phyloP scores from a whole-genome alignment of 2,888 invertebrate genomes.

The Cantharis rufa region DNA sequence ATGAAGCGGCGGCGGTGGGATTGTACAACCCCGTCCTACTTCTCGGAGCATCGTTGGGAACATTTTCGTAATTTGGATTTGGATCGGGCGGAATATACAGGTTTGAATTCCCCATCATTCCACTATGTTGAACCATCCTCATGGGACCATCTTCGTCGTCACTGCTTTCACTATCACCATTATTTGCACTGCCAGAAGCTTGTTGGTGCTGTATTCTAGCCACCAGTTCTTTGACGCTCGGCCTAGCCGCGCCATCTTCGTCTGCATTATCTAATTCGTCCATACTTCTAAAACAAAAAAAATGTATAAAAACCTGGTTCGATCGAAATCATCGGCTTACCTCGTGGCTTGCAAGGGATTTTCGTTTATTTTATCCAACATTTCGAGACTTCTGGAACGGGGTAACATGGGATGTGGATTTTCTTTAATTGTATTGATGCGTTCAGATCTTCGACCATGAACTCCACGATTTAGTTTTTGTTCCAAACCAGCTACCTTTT shows the following conservation, averaged over 20 bases:
- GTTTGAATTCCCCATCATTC: slow-evolving; percentile 62
- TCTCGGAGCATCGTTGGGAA: slow-evolving; percentile 45
- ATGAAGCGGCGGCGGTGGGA: slow-evolving; percentile 57
- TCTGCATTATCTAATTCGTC: slow-evolving; percentile 50
- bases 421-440: slow-evolving; percentile 59
- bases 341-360: slow-evolving; percentile 47
- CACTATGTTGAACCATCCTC: slow-evolving; percentile 53
- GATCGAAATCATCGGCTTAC: slow-evolving; percentile 31
- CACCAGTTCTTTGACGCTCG: slow-evolving; percentile 67
- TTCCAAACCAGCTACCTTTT: slow-evolving; percentile 78
- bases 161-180: slow-evolving; percentile 53
- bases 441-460: slow-evolving; percentile 63
- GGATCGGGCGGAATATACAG: slow-evolving; percentile 42
- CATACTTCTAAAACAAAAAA: slow-evolving; percentile 49
- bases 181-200: slow-evolving; percentile 31
- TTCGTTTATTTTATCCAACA: slow-evolving; percentile 59
- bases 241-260: slow-evolving; percentile 52
- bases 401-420: slow-evolving; percentile 63
- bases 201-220: slow-evolving; percentile 64
- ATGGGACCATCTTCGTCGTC: slow-evolving; percentile 53
- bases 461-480: slow-evolving; percentile 71
- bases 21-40: slow-evolving; percentile 60
- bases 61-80: slow-evolving; percentile 63
- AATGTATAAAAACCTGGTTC: background rate
- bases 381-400: slow-evolving; percentile 73